Evolutionary conservation across 2,797 vertebrate genomes (phyloP).

Genomic region (Ficedula albicollis): DNA sequence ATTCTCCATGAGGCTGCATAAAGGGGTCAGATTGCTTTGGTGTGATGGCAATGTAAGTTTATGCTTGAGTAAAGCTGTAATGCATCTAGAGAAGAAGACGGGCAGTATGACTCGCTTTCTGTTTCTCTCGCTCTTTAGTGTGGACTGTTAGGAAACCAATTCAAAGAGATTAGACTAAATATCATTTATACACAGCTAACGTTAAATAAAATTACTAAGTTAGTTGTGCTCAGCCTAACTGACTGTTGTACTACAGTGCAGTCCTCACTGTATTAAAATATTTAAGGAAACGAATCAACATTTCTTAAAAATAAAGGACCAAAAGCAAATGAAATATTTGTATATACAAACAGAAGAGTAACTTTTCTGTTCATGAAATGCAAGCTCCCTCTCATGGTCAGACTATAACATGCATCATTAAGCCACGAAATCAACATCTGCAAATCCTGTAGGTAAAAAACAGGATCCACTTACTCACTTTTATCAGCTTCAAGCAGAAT

Average conservation of each 20-base stretch:
- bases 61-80: not conserved
- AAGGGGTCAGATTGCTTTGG: not conserved
- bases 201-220: not conserved
- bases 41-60: not conserved
- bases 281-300: not conserved
- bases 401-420: not conserved
- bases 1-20: not conserved
- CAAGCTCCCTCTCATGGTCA: conserved; percentile 33
- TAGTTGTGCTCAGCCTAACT: not conserved
- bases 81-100: not conserved
- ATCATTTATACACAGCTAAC: not conserved
- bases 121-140: not conserved
- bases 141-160: not conserved
- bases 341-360: not conserved
- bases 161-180: not conserved
- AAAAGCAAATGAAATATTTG: not conserved
- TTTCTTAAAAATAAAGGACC: not conserved
- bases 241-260: not conserved
- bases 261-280: not conserved
- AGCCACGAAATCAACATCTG: not conserved
- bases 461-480: not conserved
- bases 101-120: fast-evolving
- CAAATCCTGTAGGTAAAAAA: not conserved
- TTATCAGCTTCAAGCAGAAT: not conserved
- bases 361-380: not conserved